Conservation (phyloP, 2,797 vertebrate genomes). For the Peromyscus attwateri region DNA sequence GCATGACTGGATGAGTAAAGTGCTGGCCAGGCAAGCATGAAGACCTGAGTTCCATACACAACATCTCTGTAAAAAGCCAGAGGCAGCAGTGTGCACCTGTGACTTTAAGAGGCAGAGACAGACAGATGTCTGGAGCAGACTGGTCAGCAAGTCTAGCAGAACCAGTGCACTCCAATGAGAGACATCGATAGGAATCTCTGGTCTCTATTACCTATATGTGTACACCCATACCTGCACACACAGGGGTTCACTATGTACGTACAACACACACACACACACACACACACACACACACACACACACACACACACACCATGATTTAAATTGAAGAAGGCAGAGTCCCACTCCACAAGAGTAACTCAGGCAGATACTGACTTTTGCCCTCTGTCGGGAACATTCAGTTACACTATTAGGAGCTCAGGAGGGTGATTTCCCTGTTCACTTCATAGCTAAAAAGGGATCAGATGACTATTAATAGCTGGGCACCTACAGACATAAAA, state of each 20-base stretch:
- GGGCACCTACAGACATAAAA: constrained; percentile 37
- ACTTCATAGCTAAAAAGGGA: not conserved
- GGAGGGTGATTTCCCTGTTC: not conserved
- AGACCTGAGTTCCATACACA: not conserved
- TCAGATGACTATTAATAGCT: constrained; percentile 39
- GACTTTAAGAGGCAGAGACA: not conserved
- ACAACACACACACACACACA: not conserved
- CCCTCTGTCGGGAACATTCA: not conserved
- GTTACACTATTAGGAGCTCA: not conserved
- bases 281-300: not conserved
- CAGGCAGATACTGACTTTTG: not conserved
- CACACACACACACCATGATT: not conserved
- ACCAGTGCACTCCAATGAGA: not conserved
- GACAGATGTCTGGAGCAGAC: not conserved
- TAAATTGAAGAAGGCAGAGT: not conserved
- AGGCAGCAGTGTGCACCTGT: not conserved
- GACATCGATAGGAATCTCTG: not conserved
- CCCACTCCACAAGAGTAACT: not conserved
- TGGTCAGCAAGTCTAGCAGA: too few species aligned
- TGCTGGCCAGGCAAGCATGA: not conserved
- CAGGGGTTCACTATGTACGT: not conserved
- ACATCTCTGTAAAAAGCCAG: not conserved
- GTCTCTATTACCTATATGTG: not conserved
- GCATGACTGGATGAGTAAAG: not conserved
- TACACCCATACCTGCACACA: not conserved